Base-by-base conservation (phyloP, 2,888 invertebrate genomes). In the Epistrophe grossulariae region DNA sequence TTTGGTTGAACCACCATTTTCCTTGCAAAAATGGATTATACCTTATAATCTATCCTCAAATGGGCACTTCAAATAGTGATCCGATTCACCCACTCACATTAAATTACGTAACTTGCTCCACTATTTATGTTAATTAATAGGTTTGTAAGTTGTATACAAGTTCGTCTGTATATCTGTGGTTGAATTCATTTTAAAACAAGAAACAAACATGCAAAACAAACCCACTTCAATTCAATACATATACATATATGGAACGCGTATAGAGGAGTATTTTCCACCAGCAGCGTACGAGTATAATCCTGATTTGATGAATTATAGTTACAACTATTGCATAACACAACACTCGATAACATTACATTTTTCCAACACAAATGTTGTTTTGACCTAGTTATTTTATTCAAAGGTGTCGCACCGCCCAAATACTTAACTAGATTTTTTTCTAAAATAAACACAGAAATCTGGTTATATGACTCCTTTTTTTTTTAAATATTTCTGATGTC, bases 341-440 rank as follows among this genome's bases (percentile, higher is more conserved):
- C 24, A n/a, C 55, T 8, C 52, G 24, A 50, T 28, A 10, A 55
- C 19, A 38, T 52, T 38, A 9, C 19, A 50, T 38, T 11, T 31
- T 17, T 45, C 3, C 8, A 9, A 17, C 38, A 38, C 2, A 52
- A 24, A 40, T 9, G 15, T 73, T 11, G 15, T 31, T 48, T 10
- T 73, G 79, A 45, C 73, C 72, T 15, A 68, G 50, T 43, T 70
- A 71, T 38, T 79, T 59, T 24, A 59, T 11, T 43, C 6, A 57
- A n/a, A 62, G 15, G 17, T 66, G 19, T 64, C n/a, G 24, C 45
- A 45, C 57, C 10, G 13, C 31, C 40, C 17, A 60, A 74, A 43
- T 43, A 15, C 0, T n/a, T 52, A 80, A 80, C 79, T 68, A 57
- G 79, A 80, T 80, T 68, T 68, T 68, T 68, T 74, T 43, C 43